Evolutionary conservation across 2,797 vertebrate species (phyloP), one percentile per base, ranked within the genome.

Genomic region (Epinephelus malabaricus): DNA sequence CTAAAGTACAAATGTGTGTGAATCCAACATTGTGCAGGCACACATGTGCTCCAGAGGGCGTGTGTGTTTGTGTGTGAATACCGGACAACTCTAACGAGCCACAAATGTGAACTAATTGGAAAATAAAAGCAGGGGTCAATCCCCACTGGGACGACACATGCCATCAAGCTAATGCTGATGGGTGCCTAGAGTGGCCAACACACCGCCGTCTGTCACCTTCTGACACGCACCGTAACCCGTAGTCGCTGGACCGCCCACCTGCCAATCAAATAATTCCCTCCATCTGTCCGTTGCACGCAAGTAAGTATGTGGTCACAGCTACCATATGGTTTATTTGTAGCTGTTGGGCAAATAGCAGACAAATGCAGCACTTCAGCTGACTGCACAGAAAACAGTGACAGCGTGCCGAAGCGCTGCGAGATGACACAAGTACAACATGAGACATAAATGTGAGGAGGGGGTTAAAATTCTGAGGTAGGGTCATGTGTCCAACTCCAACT

Each of bases 101-200:
- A 54, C 69, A 49, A 47, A 78, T 21, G 17, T 79, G 50, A 78
- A 73, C 73, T 85, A 87, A 93, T 76, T 76, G 81, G 43, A 92
- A 89, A 83, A 66, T 60, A 78, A 90, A 80, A 75, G 66, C 25
- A 55, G 70, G 54, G 76, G 51, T 88, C 63, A 60, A 46, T 72
- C 34, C 77, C 84, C 72, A 66, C 76, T 53, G 80, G 82, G 84
- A 71, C 17, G 6, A 49, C 71, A 79, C 49, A 69, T 59, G 75
- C 67, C 67, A 81, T 78, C 78, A 79, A 56, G 51, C 72, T 79
- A 66, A 72, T 78, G 73, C 34, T 69, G 72, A 69, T 72, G 67
- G 49, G 18, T 50, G 71, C 78, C 74, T 67, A 11, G 6, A 73
- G 69, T 65, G 64, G 74, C n/a, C 47, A 21, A 51, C 67, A 64